Evolutionary conservation across 1,140 invertebrate genomes (phyloP).

Genomic region (Nasonia giraulti): DNA sequence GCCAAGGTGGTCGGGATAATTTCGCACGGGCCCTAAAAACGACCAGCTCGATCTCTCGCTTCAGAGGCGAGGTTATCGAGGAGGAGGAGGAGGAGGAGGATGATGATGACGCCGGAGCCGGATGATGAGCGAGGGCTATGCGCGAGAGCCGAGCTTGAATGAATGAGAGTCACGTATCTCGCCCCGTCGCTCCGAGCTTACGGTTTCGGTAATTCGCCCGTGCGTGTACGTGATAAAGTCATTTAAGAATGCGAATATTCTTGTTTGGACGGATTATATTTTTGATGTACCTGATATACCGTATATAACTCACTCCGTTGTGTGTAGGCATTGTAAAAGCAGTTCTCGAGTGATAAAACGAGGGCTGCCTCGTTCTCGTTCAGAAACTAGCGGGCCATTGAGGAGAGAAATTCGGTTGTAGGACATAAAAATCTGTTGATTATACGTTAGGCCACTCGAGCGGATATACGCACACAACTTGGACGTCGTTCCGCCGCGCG

Average conservation of each 20-base stretch:
- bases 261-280: too few relatives aligned
- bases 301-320: too few relatives aligned
- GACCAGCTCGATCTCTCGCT: constrained; percentile 56
- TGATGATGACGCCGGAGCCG: neutral
- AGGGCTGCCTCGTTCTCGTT: constrained; percentile 8
- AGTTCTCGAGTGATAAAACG: constrained; percentile 41
- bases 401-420: constrained; percentile 70
- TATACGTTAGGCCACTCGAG: constrained; percentile 67
- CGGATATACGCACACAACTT: constrained; percentile 38
- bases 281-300: too few relatives aligned
- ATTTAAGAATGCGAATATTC: neutral
- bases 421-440: constrained; percentile 75
- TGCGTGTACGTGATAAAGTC: neutral
- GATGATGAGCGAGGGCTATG: constrained; percentile 21
- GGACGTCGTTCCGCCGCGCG: constrained; percentile 25
- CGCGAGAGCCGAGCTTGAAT: constrained; percentile 26
- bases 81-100: constrained; percentile 7
- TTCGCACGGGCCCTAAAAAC: constrained; percentile 64
- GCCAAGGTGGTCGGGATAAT: constrained; percentile 75
- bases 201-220: neutral
- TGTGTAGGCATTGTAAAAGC: neutral
- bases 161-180: constrained; percentile 37
- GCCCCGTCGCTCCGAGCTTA: neutral
- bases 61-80: constrained; percentile 31
- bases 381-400: constrained; percentile 63